Evolutionary conservation across 2,888 invertebrate species (phyloP).

Genomic region (Eupithecia insigniata): DNA sequence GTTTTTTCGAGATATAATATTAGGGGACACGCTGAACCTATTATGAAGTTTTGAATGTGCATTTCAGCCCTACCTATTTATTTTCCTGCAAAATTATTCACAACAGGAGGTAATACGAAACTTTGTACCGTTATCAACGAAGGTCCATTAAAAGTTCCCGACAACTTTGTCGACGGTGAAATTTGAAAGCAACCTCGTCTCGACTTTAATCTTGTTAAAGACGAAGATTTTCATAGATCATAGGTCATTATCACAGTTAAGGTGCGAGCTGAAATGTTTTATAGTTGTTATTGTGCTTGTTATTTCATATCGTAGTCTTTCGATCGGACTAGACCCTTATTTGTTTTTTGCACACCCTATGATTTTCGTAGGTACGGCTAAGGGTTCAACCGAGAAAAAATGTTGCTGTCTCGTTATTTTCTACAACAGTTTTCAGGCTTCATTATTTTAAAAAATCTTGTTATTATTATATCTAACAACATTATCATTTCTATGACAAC

Average conservation of each 20-base stretch:
- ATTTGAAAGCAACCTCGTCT: slow-evolving; percentile 27
- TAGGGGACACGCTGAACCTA: too few species aligned
- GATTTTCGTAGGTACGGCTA: not conserved
- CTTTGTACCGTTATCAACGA: slow-evolving; percentile 44
- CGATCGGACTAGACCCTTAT: not conserved
- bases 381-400: not conserved
- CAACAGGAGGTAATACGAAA: slow-evolving; percentile 45
- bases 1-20: too few species aligned
- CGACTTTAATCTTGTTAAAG: slow-evolving; percentile 29
- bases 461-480: not conserved
- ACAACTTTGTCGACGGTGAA: slow-evolving; percentile 33
- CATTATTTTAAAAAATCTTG: not conserved
- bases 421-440: not conserved
- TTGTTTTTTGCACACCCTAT: not conserved
- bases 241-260: not conserved
- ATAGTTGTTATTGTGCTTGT: not conserved
- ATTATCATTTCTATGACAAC: not conserved
- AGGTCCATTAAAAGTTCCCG: slow-evolving; percentile 57
- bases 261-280: not conserved
- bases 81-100: slow-evolving; percentile 13
- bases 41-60: not conserved
- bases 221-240: slow-evolving; percentile 30
- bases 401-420: not conserved
- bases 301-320: not conserved
- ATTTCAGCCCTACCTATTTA: not conserved